phyloP scores from a whole-genome alignment of 1,140 invertebrate genomes.

The Glossosoma conforme region DNA sequence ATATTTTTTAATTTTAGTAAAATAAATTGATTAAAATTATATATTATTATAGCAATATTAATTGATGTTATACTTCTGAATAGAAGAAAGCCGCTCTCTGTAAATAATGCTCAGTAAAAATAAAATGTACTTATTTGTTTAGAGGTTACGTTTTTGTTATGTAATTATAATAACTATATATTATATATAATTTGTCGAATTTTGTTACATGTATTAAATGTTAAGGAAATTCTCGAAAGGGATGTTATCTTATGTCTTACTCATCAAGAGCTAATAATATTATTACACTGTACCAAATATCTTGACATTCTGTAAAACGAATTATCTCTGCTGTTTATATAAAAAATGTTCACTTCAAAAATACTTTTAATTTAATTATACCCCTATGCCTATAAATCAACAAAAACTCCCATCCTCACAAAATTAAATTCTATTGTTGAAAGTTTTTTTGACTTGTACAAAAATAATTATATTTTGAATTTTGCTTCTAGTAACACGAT shows the following conservation, averaged over 20 bases:
- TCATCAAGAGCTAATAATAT: slow-evolving; percentile 6
- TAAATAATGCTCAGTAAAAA: slow-evolving; percentile 5
- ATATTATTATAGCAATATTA: neutral
- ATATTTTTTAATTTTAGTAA: neutral
- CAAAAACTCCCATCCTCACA: too few species aligned
- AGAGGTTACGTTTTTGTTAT: neutral
- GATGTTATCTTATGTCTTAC: slow-evolving; percentile 5
- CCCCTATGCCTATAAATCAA: neutral
- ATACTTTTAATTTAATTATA: slow-evolving; percentile 7
- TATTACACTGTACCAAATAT: slow-evolving; percentile 10
- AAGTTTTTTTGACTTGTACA: too few species aligned
- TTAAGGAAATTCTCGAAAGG: neutral
- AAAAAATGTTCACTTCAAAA: slow-evolving; percentile 29
- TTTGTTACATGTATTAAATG: neutral
- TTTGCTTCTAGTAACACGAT: too few species aligned
- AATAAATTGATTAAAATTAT: neutral
- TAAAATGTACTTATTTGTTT: neutral
- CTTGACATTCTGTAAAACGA: slow-evolving; percentile 12
- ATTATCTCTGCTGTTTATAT: slow-evolving; percentile 29
- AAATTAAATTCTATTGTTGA: too few species aligned
- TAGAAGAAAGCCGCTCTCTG: slow-evolving; percentile 2
- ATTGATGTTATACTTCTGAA: neutral
- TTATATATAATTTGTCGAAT: neutral
- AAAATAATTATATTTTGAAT: too few species aligned
- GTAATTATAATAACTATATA: neutral